Evolutionary conservation across 1,140 invertebrate genomes (phyloP), one percentile per base, ranked within the genome.

Genomic region (Drosophila varians): DNA sequence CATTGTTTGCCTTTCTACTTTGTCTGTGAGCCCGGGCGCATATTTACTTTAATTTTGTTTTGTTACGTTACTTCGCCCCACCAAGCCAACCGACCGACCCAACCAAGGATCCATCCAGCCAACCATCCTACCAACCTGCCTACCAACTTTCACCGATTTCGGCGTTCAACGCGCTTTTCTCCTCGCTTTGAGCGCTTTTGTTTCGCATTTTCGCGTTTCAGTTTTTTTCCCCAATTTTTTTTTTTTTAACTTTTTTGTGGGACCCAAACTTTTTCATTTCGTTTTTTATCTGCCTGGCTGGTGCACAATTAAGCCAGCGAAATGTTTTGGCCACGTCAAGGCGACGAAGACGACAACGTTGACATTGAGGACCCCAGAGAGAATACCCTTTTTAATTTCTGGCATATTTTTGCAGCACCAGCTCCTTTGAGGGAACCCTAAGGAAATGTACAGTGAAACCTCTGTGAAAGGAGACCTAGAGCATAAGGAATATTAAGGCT

Each of bases 31-130:
- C 69, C 69, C 40, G 58, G 65, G 68, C 68, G 82, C 73, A 77
- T 87, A 87, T 86, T 86, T 86, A 86, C 80, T 87, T 80, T 61
- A 79, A 87, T 79, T 87, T 62, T 77, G 75, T 84, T 87, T 66
- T 66, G 60, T 66, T 66, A 34, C 40, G 46, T 66, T 66, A 42
- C 43, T 66, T 66, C 56, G 40, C 28, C 23, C 38, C 58, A 16
- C 11, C 40, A 16, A 8, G 19, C 23, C 38, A 53, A 16, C 11
- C 40, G 16, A 8, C 12, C 42, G 11, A 31, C 18, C 12, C 36
- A 14, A 12, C 23, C 23, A 4, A 21, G 21, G 21, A 21, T 7
- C 8, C 23, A 26, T 14, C 52, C 52, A 26, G 2, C n/a, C n/a
- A 38, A 12, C 36, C 36, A 38, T 14, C 36, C 36, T 6, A 4